Conservation (phyloP, 2,797 vertebrate species). For the Euphonia xanthogaster region DNA sequence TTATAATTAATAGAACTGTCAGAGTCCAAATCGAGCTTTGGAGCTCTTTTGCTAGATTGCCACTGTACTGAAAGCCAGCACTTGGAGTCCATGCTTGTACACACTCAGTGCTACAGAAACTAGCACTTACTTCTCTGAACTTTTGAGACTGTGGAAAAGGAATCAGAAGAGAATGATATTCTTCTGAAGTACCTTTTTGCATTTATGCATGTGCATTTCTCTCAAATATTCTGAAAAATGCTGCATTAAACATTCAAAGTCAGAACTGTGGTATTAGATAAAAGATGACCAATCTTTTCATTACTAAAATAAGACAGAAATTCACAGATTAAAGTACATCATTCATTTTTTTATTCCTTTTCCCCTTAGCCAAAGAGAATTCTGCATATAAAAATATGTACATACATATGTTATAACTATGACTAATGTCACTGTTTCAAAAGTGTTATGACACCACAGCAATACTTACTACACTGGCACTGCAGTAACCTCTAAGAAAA, state of each 20-base stretch:
- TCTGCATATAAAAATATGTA: not conserved
- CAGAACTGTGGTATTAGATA: not conserved
- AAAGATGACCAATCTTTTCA: constrained; percentile 6
- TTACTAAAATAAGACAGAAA: constrained; percentile 21
- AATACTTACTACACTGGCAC: not conserved
- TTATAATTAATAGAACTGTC: not conserved
- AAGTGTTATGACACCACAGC: not conserved
- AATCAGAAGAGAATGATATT: not conserved
- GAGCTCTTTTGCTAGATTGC: not conserved
- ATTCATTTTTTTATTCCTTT: not conserved
- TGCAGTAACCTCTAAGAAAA: not conserved
- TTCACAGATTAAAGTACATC: not conserved
- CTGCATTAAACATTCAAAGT: constrained; percentile 8
- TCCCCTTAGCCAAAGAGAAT: not conserved
- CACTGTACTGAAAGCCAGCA: not conserved
- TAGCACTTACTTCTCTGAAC: not conserved
- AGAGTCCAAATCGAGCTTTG: not conserved
- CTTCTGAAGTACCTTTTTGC: not conserved
- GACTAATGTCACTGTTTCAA: not conserved
- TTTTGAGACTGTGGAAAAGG: not conserved
- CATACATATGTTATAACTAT: not conserved
- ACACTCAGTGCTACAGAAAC: not conserved
- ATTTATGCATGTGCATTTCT: not conserved
- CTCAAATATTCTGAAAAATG: constrained; percentile 21
- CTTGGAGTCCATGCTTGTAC: not conserved